Evolutionary conservation across 2,888 invertebrate species (phyloP).

Genomic region (Parnassius glacialis): DNA sequence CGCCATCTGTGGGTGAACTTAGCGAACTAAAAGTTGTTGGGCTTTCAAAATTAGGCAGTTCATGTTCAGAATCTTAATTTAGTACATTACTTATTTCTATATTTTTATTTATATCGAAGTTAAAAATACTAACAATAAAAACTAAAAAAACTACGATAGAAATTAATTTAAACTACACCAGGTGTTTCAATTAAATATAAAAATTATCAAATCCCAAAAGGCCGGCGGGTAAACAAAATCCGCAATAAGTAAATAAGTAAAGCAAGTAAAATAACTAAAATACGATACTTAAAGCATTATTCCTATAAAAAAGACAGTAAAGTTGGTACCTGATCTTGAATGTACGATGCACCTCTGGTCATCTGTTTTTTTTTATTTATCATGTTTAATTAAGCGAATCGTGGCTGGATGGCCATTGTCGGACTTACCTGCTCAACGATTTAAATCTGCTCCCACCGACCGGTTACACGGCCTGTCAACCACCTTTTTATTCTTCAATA

Average conservation of each 20-base stretch:
- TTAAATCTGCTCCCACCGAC: slow-evolving; percentile 62
- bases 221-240: not conserved
- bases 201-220: slow-evolving; percentile 6
- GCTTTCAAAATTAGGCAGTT: not conserved
- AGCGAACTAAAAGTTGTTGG: not conserved
- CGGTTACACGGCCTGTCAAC: slow-evolving; percentile 58
- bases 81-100: not conserved
- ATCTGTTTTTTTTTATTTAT: slow-evolving; percentile 54
- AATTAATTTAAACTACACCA: not conserved
- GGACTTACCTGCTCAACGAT: slow-evolving; percentile 70
- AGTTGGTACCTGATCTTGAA: slow-evolving; percentile 36
- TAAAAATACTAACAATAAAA: not conserved
- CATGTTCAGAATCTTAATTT: too few species aligned
- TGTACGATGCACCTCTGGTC: slow-evolving; percentile 37
- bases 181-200: slow-evolving; percentile 8
- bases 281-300: slow-evolving; percentile 28
- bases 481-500: slow-evolving; percentile 62
- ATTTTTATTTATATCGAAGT: not conserved
- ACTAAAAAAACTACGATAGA: not conserved
- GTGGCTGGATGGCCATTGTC: slow-evolving; percentile 70
- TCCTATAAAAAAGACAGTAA: slow-evolving; percentile 34
- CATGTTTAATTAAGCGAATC: slow-evolving; percentile 74
- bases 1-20: not conserved
- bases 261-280: slow-evolving; percentile 10
- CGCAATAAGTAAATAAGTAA: not conserved